Base-by-base conservation (phyloP, 2,888 invertebrate genomes). In the Phasia obesa region DNA sequence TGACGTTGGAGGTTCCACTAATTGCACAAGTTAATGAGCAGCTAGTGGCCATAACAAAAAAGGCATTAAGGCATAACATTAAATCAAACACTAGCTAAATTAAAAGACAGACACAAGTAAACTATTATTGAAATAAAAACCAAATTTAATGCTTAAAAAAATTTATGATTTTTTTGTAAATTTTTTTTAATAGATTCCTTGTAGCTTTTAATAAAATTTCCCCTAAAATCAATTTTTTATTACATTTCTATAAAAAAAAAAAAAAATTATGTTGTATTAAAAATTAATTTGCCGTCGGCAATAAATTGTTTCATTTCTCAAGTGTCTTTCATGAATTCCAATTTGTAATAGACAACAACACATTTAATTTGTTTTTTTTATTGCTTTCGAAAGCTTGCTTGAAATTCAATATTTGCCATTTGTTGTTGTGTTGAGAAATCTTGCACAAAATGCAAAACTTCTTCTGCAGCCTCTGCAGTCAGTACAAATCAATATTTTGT, bases 41-140 rank as follows among this genome's bases (percentile, higher is more conserved):
- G 84, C 60, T 85, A 84, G 84, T 86, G 84, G 85, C 85, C 85
- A 82, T 64, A 55, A 44, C 38, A 73, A 64, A 84, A 80, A 84
- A 85, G 84, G 85, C 86, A 86, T 85, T 86, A 86, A 84, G 83
- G 81, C 85, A 82, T 85, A 73, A 73, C 73, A 73, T 67, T 53
- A 35, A 67, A 79, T 73, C 73, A 51, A 79, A 73, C 38, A 51
- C 49, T 67, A 47, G 47, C 4, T 4, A 57, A 59, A 65, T 31
- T 17, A 70, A 57, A 7, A 70, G 57, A 70, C 69, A 57, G 44
- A 57, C 55, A 77, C 31, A 60, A 51, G 35, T 11, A 62, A 60
- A 31, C n/a, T 31, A 23, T 25, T 31, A 42, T 4, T 27, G 3
- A 42, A 62, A 65, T 15, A 65, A 47, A n/a, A 47, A 17, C 4